Base-by-base conservation (phyloP, 2,113 vertebrate genomes). In the Toxostoma redivivum region DNA sequence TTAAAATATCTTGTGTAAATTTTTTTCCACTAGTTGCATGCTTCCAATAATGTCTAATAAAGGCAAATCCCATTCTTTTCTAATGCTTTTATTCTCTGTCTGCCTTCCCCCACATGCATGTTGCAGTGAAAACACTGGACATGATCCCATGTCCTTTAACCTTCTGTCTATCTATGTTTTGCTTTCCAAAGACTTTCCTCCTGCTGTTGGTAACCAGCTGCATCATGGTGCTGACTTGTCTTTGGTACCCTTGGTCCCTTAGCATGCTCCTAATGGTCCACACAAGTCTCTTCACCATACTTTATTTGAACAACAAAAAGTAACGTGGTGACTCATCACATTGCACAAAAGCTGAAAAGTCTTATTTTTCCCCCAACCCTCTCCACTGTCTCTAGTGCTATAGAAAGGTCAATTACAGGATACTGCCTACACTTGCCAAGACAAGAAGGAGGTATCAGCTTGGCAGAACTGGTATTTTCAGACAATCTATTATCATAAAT, bases 261-360 rank as follows among this genome's bases (percentile, higher is more conserved):
- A n/a, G 28, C 28, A 5, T 20, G 21, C 28, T 81, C 31, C 24
- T 56, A 50, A 73, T 65, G 19, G 7, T 72, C 37, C 18, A 45
- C 21, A 20, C 31, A 35, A 61, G 31, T 69, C 16, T 81, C 57
- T 53, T 56, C 67, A 44, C 12, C 14, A 56, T 73, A 45, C 22
- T 28, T 67, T 23, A 50, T 81, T 27, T 65, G 28, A 65, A 30
- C 37, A 53, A 31, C 19, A 51, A 23, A 80, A 92, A 66, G 15
- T 31, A 40, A 47, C 0, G 0, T 30, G 18, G 25, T 30, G 19
- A 67, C 42, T 48, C 28, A 15, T 17, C 11, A 28, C 15, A 13
- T 16, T 37, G 40, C 58, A 47, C 18, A 54, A 54, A 87, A 81
- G 15, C n/a, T 79, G 79, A 31, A 10, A 60, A 30, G 9, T n/a